Percentiles rank a stretch among this genome's conserved stretches.
phyloP scores from a whole-genome alignment of 1,140 invertebrate genomes.

The Phthorimaea operculella region DNA sequence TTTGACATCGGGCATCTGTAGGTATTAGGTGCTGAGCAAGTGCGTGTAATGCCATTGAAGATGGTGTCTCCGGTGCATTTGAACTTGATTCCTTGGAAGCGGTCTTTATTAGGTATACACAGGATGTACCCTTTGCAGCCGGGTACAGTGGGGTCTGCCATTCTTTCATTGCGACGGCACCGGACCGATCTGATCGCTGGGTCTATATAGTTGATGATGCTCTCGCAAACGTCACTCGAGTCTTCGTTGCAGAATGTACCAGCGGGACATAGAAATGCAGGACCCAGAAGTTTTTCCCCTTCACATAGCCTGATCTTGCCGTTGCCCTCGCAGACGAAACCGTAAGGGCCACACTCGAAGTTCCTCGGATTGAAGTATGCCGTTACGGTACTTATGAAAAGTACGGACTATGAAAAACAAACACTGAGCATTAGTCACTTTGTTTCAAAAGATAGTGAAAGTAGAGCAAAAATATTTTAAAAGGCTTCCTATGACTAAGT shows the following conservation, averaged over 20 bases:
- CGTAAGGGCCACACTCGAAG: slow-evolving; percentile 47
- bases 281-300: slow-evolving; percentile 37
- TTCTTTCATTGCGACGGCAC: slow-evolving; percentile 46
- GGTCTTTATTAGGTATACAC: slow-evolving; percentile 54
- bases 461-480: not conserved
- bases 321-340: slow-evolving; percentile 48
- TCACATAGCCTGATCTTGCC: slow-evolving; percentile 46
- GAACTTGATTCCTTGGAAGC: slow-evolving; percentile 57
- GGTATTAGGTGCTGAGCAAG: slow-evolving; percentile 42
- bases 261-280: slow-evolving; percentile 45
- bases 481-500: not conserved
- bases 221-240: slow-evolving; percentile 49
- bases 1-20: slow-evolving; percentile 49
- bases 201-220: slow-evolving; percentile 40
- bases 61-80: slow-evolving; percentile 55
- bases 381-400: not conserved
- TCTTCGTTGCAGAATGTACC: slow-evolving; percentile 54
- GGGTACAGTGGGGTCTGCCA: slow-evolving; percentile 48
- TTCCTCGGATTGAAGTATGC: slow-evolving; percentile 8
- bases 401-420: slow-evolving; percentile 10
- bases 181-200: slow-evolving; percentile 32
- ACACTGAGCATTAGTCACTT: slow-evolving; percentile 10
- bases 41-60: slow-evolving; percentile 49
- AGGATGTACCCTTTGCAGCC: slow-evolving; percentile 59
- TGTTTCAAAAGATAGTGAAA: slow-evolving; percentile 1